Conservation (phyloP, 2,113 vertebrate species). For the Gadus macrocephalus region DNA sequence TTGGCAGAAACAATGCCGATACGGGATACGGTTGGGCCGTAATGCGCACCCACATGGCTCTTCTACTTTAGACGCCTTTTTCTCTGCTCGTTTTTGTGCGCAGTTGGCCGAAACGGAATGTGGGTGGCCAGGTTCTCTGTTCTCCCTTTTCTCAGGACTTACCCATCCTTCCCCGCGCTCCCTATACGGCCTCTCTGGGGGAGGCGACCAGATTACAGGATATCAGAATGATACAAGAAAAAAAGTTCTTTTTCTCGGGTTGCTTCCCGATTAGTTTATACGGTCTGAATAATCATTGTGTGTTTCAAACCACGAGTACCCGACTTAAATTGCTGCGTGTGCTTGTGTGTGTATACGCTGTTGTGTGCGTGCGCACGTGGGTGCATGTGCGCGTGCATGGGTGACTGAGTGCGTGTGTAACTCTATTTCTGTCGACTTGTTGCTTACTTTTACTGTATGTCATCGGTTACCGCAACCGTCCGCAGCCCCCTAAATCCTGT, state of each 20-base stretch:
- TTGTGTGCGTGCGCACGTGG: conserved; percentile 9
- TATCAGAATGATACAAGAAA: neutral
- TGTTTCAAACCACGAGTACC: conserved; percentile 36
- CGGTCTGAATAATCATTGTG: conserved; percentile 19
- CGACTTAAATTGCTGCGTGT: neutral
- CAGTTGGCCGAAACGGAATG: conserved; percentile 17
- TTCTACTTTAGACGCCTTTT: too few species aligned
- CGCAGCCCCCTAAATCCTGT: too few species aligned
- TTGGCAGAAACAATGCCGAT: too few species aligned
- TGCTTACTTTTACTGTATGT: conserved; percentile 32
- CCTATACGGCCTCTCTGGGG: conserved; percentile 38
- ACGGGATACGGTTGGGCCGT: too few species aligned
- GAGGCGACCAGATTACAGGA: conserved; percentile 5
- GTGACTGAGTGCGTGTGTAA: conserved; percentile 10
- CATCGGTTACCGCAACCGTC: neutral
- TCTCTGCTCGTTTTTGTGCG: neutral
- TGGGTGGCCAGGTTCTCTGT: conserved; percentile 41
- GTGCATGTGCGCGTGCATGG: conserved; percentile 11
- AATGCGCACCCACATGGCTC: too few species aligned
- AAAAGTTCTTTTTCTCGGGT: too few species aligned
- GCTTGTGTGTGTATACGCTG: conserved; percentile 13
- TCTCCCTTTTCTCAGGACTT: conserved; percentile 34
- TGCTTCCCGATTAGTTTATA: too few species aligned
- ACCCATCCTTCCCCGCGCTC: conserved; percentile 54
- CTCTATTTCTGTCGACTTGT: neutral